These are phyloP conservation scores for Centropus unirufus DNA, from an alignment of 2,113 vertebrate species.

Conservation along the genomic window DNA sequence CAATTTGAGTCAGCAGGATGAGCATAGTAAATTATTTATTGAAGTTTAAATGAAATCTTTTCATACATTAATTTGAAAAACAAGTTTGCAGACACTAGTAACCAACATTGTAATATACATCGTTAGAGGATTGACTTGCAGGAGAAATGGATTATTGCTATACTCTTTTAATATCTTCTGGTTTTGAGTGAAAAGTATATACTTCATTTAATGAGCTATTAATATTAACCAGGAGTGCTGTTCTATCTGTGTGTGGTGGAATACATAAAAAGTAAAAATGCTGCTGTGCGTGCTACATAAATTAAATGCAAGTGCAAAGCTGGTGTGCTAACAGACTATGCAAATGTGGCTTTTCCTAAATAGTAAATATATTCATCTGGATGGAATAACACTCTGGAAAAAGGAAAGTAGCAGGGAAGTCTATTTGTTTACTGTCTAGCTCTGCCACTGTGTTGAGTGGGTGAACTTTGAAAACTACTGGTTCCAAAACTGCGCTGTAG, in stretches of 20 bases:
- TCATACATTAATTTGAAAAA: slow-evolving; percentile 75
- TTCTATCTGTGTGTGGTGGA: slow-evolving; percentile 33
- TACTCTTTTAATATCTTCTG: slow-evolving; percentile 42
- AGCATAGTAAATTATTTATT: slow-evolving; percentile 76
- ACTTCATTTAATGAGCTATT: slow-evolving; percentile 76
- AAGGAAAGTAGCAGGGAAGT: neutral
- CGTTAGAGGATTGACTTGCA: slow-evolving; percentile 66
- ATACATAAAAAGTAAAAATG: slow-evolving; percentile 41
- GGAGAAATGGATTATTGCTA: slow-evolving; percentile 47
- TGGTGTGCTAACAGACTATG: neutral
- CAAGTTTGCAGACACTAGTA: slow-evolving; percentile 61
- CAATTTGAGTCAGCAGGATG: slow-evolving; percentile 60
- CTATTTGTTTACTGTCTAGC: neutral
- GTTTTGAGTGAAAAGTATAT: slow-evolving; percentile 60
- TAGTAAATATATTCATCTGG: neutral
- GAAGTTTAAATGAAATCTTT: slow-evolving; percentile 73
- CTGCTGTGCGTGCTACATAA: neutral
- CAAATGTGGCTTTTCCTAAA: neutral
- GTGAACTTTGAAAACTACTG: slow-evolving; percentile 9
- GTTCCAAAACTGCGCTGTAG: neutral
- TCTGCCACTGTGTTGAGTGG: neutral
- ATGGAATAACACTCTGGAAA: neutral
- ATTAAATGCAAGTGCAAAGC: slow-evolving; percentile 29
- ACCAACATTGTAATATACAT: slow-evolving; percentile 61
- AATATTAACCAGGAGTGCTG: slow-evolving; percentile 75